Conservation (phyloP, 2,113 vertebrate genomes). For the Rhombomys opimus region DNA sequence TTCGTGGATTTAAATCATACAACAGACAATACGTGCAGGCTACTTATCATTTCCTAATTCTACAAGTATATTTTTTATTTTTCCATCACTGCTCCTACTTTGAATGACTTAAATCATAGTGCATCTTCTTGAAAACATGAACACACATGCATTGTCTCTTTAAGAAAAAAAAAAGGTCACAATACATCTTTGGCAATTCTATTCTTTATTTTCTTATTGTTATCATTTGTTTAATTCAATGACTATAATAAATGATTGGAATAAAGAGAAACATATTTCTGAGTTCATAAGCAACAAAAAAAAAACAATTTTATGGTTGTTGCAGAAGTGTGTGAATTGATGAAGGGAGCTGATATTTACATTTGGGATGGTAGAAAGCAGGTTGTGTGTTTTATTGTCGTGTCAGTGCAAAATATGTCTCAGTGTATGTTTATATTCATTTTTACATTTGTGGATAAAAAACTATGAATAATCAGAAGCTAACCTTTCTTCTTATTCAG, state of each 20-base stretch:
- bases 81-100: background rate
- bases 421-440: background rate
- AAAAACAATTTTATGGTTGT: background rate
- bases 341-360: background rate
- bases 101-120: background rate
- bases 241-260: background rate
- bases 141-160: background rate
- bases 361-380: background rate
- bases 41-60: background rate
- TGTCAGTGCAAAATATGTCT: background rate
- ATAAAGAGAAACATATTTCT: background rate
- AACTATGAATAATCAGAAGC: background rate
- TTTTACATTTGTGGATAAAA: background rate
- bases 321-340: background rate
- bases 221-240: background rate
- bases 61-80: background rate
- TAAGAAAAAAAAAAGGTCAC: background rate
- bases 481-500: slow-evolving; percentile 12
- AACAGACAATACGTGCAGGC: background rate
- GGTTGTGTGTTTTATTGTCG: background rate
- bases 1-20: background rate
- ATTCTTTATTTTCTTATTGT: background rate
- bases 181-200: background rate
- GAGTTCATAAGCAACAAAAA: background rate
- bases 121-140: background rate